Conservation (phyloP, 2,797 vertebrate species). For the Diplodus puntazzo region DNA sequence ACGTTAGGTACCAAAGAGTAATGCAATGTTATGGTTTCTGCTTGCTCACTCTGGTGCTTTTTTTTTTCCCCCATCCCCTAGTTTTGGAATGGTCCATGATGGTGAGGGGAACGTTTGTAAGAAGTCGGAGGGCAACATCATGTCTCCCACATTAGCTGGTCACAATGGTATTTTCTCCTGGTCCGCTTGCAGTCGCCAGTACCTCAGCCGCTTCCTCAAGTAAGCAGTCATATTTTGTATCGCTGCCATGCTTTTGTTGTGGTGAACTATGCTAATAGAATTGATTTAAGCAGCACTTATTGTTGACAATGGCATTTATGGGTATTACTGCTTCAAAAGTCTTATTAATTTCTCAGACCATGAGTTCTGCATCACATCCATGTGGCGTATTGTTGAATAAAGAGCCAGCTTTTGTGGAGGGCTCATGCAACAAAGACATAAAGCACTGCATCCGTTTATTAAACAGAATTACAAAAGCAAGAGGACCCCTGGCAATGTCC, state of each 20-base stretch:
- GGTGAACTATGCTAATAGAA: not conserved
- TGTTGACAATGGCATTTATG: slow-evolving; percentile 39
- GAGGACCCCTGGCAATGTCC: slow-evolving; percentile 1
- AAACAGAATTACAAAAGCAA: slow-evolving; percentile 27
- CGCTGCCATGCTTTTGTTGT: slow-evolving; percentile 28
- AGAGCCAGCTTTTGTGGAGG: slow-evolving; percentile 40
- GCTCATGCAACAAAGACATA: slow-evolving; percentile 41
- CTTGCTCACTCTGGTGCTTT: not conserved
- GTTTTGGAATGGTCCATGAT: slow-evolving; percentile 95
- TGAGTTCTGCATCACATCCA: slow-evolving; percentile 34
- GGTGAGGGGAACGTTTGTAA: slow-evolving; percentile 95
- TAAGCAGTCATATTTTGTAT: slow-evolving; percentile 62
- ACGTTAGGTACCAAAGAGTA: not conserved
- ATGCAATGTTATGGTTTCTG: not conserved
- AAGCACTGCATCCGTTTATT: slow-evolving; percentile 41
- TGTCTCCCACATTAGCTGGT: slow-evolving; percentile 93
- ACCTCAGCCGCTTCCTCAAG: slow-evolving; percentile 93
- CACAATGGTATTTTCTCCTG: slow-evolving; percentile 94
- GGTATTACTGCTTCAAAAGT: slow-evolving; percentile 11
- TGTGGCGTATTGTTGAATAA: slow-evolving; percentile 37
- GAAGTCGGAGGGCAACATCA: slow-evolving; percentile 94
- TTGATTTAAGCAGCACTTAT: slow-evolving; percentile 32
- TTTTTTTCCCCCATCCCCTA: slow-evolving; percentile 54
- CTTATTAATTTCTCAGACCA: slow-evolving; percentile 35
- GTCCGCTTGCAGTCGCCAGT: slow-evolving; percentile 93